phyloP scores from a whole-genome alignment of 2,797 vertebrate species.

The Phalloptychus januarius region DNA sequence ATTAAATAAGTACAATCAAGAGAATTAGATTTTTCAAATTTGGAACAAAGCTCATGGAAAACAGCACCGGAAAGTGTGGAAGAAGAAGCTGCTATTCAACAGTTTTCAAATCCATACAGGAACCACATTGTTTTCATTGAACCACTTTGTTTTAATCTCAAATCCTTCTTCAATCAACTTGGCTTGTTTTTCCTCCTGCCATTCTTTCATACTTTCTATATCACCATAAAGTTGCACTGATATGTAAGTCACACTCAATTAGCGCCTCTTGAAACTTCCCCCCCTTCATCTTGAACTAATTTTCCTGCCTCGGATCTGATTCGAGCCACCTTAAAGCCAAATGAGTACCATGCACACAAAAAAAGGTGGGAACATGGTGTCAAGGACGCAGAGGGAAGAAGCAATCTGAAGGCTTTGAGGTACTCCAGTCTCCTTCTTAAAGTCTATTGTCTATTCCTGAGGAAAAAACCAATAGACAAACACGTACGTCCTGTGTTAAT shows the following conservation, averaged over 20 bases:
- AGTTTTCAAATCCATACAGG: neutral
- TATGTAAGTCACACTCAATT: constrained; percentile 16
- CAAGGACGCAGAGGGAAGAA: constrained; percentile 20
- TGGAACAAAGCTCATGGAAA: neutral
- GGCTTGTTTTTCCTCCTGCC: neutral
- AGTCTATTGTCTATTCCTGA: neutral
- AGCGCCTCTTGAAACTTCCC: constrained; percentile 35
- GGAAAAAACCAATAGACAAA: neutral
- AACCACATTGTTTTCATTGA: neutral
- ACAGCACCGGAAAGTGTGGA: neutral
- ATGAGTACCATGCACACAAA: constrained; percentile 63
- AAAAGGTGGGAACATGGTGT: constrained; percentile 34
- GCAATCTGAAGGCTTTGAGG: constrained; percentile 24
- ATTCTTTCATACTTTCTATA: neutral
- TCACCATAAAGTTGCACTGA: constrained; percentile 28
- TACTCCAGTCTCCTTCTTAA: constrained; percentile 43
- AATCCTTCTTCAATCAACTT: neutral
- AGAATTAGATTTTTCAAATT: neutral
- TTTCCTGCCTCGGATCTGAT: constrained; percentile 41
- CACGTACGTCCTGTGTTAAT: constrained; percentile 22
- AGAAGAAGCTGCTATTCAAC: neutral
- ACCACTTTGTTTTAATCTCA: neutral
- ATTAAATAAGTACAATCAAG: neutral
- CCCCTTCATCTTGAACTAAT: constrained; percentile 73
- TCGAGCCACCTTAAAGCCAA: constrained; percentile 60